These are phyloP conservation scores for Tiphia femorata DNA, from an alignment of 2,888 invertebrate genomes.

Conservation along the genomic window DNA sequence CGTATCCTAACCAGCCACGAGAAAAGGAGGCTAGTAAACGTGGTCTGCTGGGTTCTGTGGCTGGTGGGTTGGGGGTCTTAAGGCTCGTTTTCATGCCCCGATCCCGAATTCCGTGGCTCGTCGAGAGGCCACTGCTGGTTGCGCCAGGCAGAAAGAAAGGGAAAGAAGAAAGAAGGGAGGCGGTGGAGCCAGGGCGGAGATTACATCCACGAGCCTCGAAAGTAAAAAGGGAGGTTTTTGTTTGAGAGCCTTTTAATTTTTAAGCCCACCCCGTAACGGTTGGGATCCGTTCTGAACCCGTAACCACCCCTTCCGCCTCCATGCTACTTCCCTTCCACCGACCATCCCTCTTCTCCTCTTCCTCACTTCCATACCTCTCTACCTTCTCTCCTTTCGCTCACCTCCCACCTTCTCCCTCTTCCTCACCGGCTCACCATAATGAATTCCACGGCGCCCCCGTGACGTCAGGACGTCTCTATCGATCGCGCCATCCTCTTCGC, in stretches of 20 bases:
- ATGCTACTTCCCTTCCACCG: neutral
- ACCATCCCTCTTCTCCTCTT: conserved; percentile 6
- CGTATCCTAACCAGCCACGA: too few species aligned
- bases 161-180: conserved; percentile 20
- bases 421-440: conserved; percentile 40
- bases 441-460: conserved; percentile 57
- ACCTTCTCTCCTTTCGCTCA: neutral
- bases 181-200: conserved; percentile 33
- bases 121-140: neutral
- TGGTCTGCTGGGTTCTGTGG: neutral
- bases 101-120: neutral
- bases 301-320: neutral
- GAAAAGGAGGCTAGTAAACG: neutral
- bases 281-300: too few species aligned
- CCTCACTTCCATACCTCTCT: neutral
- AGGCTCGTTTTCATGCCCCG: conserved; percentile 1
- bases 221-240: conserved; percentile 55
- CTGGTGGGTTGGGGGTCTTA: neutral
- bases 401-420: neutral
- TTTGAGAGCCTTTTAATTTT: conserved; percentile 65
- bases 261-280: conserved; percentile 48
- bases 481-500: conserved; percentile 51
- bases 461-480: conserved; percentile 56
- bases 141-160: neutral
- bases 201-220: conserved; percentile 45